Percentiles rank a stretch among this genome's conserved stretches.
phyloP scores from a whole-genome alignment of 2,797 vertebrate genomes.

The Bucorvus abyssinicus region DNA sequence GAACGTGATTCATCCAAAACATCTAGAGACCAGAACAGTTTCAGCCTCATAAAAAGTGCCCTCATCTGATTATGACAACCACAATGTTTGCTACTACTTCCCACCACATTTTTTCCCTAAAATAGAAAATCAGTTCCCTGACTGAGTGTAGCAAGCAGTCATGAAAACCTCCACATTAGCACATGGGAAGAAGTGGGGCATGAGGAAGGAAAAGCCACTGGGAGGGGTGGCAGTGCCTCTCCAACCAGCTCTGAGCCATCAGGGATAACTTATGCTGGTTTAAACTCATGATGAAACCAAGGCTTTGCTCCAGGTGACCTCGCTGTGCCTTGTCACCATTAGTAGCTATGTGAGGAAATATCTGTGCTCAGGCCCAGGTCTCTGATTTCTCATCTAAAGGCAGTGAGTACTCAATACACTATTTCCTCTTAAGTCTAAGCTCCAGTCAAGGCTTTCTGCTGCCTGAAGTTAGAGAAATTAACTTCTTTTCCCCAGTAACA shows the following conservation, averaged over 20 bases:
- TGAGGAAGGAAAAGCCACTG: background rate
- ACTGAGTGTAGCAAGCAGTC: background rate
- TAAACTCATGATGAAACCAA: background rate
- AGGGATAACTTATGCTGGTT: background rate
- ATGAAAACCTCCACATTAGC: background rate
- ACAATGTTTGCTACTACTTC: background rate
- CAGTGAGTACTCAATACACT: background rate
- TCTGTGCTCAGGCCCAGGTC: background rate
- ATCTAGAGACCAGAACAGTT: background rate
- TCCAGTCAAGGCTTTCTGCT: background rate
- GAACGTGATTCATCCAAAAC: background rate
- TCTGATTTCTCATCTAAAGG: background rate
- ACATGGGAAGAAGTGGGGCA: background rate
- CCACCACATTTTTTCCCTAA: background rate
- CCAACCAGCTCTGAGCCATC: background rate
- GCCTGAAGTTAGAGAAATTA: background rate
- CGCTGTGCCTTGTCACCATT: background rate
- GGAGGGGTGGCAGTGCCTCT: background rate
- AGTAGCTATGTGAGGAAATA: background rate
- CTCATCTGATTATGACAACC: background rate
- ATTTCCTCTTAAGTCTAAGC: background rate
- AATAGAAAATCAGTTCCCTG: background rate
- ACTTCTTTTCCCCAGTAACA: background rate
- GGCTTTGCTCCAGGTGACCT: background rate
- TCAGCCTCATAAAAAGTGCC: background rate